A percentile compares a stretch with the other conserved stretches of the same genome.
Evolutionary conservation across 2,888 invertebrate species (phyloP).

Genomic region (Pilophorus perplexus): DNA sequence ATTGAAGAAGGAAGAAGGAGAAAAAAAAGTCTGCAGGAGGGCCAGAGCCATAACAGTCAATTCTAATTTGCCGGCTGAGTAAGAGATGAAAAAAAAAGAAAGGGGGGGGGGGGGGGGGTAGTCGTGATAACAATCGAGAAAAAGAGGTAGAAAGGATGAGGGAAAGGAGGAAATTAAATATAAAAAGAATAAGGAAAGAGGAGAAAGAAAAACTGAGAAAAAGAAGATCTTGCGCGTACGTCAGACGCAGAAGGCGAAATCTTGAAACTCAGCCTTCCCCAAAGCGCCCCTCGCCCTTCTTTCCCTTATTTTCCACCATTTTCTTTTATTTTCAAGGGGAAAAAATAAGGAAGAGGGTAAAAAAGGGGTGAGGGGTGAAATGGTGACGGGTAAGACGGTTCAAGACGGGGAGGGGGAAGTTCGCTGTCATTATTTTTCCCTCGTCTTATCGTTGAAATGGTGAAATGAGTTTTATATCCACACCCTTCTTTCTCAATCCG

Average conservation of each 20-base stretch:
- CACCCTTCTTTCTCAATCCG: slow-evolving; percentile 41
- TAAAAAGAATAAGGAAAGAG: slow-evolving; percentile 30
- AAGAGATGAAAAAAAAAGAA: background rate
- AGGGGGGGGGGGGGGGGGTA: slow-evolving; percentile 13
- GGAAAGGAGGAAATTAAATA: slow-evolving; percentile 35
- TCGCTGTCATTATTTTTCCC: slow-evolving; percentile 46
- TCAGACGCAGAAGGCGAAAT: slow-evolving; percentile 42
- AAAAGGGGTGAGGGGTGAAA: background rate
- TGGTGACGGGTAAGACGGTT: background rate
- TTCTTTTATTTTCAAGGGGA: slow-evolving; percentile 44
- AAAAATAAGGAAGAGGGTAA: slow-evolving; percentile 7
- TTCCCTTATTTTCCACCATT: slow-evolving; percentile 38
- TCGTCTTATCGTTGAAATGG: slow-evolving; percentile 44
- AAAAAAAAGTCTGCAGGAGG: background rate
- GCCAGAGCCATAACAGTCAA: slow-evolving; percentile 44
- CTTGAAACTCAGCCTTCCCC: slow-evolving; percentile 4
- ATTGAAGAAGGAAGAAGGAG: background rate
- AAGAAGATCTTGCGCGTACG: slow-evolving; percentile 38
- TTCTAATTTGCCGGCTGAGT: slow-evolving; percentile 43
- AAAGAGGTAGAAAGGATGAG: slow-evolving; percentile 18
- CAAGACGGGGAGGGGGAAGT: slow-evolving; percentile 2
- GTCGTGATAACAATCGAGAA: slow-evolving; percentile 44
- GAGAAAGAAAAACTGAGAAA: slow-evolving; percentile 16
- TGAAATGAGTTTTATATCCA: slow-evolving; percentile 46
- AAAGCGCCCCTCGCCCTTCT: slow-evolving; percentile 14